Evolutionary conservation across 2,797 vertebrate species (phyloP).

Genomic region (Tragelaphus eurycerus): DNA sequence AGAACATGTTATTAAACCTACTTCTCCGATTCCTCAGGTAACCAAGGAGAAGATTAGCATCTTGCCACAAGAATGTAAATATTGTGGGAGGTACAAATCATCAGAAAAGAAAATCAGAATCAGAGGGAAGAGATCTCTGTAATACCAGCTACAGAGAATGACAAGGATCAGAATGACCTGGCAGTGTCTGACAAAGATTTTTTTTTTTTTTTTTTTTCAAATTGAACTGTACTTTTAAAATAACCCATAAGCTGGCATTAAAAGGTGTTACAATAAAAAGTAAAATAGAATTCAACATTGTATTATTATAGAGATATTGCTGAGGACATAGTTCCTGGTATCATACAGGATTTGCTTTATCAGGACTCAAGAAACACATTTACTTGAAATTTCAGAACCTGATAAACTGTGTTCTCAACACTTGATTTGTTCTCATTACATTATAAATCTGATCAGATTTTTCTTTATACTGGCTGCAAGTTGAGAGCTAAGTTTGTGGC

Average conservation of each 20-base stretch:
- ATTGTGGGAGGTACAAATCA: neutral
- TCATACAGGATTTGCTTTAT: neutral
- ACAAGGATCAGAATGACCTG: neutral
- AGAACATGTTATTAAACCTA: neutral
- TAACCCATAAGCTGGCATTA: neutral
- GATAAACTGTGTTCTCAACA: neutral
- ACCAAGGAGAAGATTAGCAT: neutral
- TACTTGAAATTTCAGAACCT: neutral
- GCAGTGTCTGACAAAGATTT: neutral
- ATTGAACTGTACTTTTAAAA: neutral
- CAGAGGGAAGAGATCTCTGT: neutral
- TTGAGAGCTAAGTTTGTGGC: neutral
- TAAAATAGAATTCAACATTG: neutral
- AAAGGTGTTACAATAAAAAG: neutral
- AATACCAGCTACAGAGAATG: neutral
- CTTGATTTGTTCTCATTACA: neutral
- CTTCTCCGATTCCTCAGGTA: neutral
- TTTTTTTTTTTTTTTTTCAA: neutral
- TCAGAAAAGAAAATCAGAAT: neutral
- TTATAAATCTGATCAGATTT: neutral
- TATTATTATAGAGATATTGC: neutral
- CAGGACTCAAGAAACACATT: neutral
- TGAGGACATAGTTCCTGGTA: neutral
- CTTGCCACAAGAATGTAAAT: neutral
- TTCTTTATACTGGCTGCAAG: neutral